These are phyloP conservation scores for Chaunax sp. DNA, from an alignment of 2,797 vertebrate species.

Conservation along the genomic window DNA sequence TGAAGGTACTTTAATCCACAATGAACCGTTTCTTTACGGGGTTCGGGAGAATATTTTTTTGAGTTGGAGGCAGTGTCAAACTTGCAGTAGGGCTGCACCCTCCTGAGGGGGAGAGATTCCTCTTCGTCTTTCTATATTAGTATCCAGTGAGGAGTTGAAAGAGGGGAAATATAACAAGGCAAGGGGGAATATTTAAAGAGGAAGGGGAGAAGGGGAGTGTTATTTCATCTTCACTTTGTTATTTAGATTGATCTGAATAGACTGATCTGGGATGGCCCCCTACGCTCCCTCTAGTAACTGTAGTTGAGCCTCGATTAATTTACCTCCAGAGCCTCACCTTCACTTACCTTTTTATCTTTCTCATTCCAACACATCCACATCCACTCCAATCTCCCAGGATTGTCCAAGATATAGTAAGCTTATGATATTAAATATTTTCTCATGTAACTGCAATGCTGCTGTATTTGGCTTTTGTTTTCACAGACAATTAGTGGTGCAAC, in stretches of 20 bases:
- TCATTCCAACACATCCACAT: not conserved
- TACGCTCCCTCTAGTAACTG: not conserved
- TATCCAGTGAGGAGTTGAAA: slow-evolving; percentile 24
- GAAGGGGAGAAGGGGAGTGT: not conserved
- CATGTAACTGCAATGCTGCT: no score
- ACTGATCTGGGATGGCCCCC: not conserved
- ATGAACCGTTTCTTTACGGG: slow-evolving; percentile 35
- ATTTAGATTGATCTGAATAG: slow-evolving; percentile 4
- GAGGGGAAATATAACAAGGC: slow-evolving; percentile 2
- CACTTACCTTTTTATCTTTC: not conserved
- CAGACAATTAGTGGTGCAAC: no score
- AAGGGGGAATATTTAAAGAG: slow-evolving; percentile 15
- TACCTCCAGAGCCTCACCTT: slow-evolving; percentile 4
- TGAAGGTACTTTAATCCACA: slow-evolving; percentile 60
- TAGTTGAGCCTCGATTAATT: slow-evolving; percentile 5
- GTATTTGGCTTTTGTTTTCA: no score
- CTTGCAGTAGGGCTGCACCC: slow-evolving; percentile 18
- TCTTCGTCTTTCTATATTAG: slow-evolving; percentile 41
- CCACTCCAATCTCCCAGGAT: no score
- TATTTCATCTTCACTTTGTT: not conserved
- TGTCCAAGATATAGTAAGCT: no score
- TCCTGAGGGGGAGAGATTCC: slow-evolving; percentile 39
- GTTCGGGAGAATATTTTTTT: not conserved
- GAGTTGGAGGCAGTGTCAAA: slow-evolving; percentile 13
- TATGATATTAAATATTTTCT: no score